phyloP scores from a whole-genome alignment of 2,797 vertebrate species.

The Neosilurus mollespiculum region DNA sequence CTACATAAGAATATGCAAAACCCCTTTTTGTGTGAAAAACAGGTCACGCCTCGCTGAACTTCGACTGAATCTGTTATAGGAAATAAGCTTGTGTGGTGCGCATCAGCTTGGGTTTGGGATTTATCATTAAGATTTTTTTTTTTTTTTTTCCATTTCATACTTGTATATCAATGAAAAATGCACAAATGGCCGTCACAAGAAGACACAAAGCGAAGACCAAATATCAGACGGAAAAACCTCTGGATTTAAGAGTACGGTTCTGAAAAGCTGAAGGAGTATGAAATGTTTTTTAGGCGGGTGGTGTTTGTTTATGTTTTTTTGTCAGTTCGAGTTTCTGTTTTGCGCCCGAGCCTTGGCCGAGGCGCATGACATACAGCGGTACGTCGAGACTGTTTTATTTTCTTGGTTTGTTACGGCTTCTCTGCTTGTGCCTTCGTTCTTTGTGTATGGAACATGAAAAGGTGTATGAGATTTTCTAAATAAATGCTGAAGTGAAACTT shows the following conservation, averaged over 20 bases:
- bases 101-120: not conserved
- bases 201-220: constrained; percentile 8
- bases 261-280: not conserved
- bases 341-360: constrained; percentile 10
- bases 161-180: not conserved
- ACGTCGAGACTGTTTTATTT: constrained; percentile 29
- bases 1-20: constrained; percentile 15
- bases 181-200: not conserved
- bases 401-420: constrained; percentile 13
- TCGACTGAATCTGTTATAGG: not conserved
- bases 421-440: constrained; percentile 20
- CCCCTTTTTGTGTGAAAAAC: not conserved
- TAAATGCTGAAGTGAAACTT: constrained; percentile 36
- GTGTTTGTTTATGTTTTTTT: no score
- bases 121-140: not conserved
- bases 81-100: not conserved
- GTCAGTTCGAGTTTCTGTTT: not conserved
- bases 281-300: not conserved
- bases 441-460: constrained; percentile 25
- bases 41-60: not conserved
- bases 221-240: not conserved
- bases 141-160: not conserved
- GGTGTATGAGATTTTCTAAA: constrained; percentile 43
- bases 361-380: constrained; percentile 29
- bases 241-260: not conserved